These are phyloP conservation scores for Musca vetustissima DNA, from an alignment of 1,140 invertebrate genomes.

Conservation along the genomic window DNA sequence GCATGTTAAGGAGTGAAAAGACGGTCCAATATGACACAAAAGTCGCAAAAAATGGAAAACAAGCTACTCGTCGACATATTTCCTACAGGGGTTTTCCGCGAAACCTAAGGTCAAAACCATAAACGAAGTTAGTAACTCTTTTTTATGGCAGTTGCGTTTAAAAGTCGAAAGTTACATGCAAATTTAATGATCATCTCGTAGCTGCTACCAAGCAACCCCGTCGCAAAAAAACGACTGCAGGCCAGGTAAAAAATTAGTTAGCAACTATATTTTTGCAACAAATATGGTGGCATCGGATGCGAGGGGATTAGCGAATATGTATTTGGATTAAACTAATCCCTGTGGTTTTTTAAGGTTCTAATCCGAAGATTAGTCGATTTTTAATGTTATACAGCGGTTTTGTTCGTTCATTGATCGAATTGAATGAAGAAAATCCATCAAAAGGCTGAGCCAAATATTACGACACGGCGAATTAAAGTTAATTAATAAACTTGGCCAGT, in stretches of 20 bases:
- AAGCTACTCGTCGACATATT: too few species aligned
- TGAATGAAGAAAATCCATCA: too few species aligned
- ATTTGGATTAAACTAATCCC: constrained; percentile 16
- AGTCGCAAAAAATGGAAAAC: too few species aligned
- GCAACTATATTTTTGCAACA: background rate
- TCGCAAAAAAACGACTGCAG: too few species aligned
- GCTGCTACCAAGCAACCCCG: too few species aligned
- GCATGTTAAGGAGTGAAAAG: constrained; percentile 16
- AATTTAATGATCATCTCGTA: too few species aligned
- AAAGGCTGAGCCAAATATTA: too few species aligned
- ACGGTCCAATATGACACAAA: too few species aligned
- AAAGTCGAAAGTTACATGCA: too few species aligned
- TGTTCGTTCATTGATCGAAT: constrained; percentile 6
- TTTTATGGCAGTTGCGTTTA: constrained; percentile 16
- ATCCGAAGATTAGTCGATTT: constrained; percentile 5
- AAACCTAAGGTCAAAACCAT: background rate
- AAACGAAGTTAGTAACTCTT: constrained; percentile 21
- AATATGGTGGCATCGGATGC: background rate
- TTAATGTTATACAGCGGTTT: background rate
- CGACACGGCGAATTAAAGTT: too few species aligned
- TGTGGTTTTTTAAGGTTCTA: constrained; percentile 17
- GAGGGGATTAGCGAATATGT: background rate
- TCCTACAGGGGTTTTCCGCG: background rate
- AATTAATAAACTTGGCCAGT: too few species aligned
- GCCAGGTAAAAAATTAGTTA: constrained; percentile 17